Evolutionary conservation across 2,113 vertebrate genomes (phyloP), one percentile per base, ranked within the genome.

Genomic region (Vombatus ursinus): DNA sequence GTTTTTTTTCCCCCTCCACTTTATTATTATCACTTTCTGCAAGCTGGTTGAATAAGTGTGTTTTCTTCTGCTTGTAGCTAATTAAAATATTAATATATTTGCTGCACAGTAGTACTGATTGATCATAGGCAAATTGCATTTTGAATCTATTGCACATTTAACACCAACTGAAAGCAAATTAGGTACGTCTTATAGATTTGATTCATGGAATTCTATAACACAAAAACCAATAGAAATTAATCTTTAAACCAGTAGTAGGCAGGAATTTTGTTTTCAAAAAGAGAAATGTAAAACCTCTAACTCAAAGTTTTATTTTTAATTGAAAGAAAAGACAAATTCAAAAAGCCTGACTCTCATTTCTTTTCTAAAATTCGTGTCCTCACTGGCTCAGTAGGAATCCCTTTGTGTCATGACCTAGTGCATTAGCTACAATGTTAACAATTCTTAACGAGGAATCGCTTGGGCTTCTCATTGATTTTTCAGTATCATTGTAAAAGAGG

Each of bases 51-150:
- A 92, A 96, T 84, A 97, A 97, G 97, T 98, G 94, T 97, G 24
- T 50, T 97, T 98, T 95, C 90, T 95, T 44, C 9, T 96, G 50
- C 92, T 97, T 48, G 77, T 95, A 96, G 96, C 68, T 96, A 97
- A 97, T 98, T 97, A 98, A 97, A 98, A 95, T 98, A 97, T 95
- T 97, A 97, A 96, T 96, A 93, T 11, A 95, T 94, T 96, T 97
- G 28, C 11, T 95, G 94, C 90, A 95, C 50, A 50, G 96, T 97
- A 95, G 96, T 51, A 93, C 22, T 96, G 91, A 94, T 77, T 98
- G 95, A 96, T 95, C 48, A 19, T 89, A 97, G 94, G 53, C 61
- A 97, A 57, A 96, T 50, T 93, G 91, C 77, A 91, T 52, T 97
- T 92, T 93, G 61, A 89, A 50, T 95, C 52, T 92, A 19, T 93